Conservation (phyloP, 2,797 vertebrate species). For the Phataginus tricuspis region DNA sequence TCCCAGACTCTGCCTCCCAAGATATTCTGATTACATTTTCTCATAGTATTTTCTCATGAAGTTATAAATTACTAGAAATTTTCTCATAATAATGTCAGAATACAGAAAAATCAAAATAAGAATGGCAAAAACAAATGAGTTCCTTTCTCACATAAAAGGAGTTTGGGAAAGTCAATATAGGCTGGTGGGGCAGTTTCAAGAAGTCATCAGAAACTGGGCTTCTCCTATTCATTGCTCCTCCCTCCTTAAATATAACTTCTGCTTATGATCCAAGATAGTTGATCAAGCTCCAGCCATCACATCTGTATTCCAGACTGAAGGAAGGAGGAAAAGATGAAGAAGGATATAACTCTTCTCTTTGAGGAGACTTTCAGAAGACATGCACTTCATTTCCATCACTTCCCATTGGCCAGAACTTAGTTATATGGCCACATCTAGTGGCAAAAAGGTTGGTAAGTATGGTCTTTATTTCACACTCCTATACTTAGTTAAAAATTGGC, state of each 20-base stretch:
- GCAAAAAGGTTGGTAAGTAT: not conserved
- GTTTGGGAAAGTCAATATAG: not conserved
- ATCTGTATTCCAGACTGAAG: not conserved
- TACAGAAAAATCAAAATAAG: not conserved
- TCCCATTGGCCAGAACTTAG: not conserved
- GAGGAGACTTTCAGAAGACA: not conserved
- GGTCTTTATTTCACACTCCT: not conserved
- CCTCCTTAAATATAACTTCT: not conserved
- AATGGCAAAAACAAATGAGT: not conserved
- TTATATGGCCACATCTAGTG: not conserved
- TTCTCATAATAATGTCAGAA: not conserved
- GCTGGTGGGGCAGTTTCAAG: not conserved
- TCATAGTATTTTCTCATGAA: slow-evolving; percentile 11
- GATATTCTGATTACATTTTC: not conserved
- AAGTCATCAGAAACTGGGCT: not conserved
- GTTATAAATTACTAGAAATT: not conserved
- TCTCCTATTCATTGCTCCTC: not conserved
- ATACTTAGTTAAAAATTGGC: not conserved
- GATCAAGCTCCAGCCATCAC: not conserved
- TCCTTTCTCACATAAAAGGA: not conserved
- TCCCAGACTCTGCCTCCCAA: not conserved
- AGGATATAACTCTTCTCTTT: not conserved
- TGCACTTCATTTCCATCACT: not conserved
- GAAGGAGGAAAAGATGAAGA: not conserved
- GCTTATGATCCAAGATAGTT: not conserved